Conservation (phyloP, 2,113 vertebrate species). For the Speoplatyrhinus poulsoni region DNA sequence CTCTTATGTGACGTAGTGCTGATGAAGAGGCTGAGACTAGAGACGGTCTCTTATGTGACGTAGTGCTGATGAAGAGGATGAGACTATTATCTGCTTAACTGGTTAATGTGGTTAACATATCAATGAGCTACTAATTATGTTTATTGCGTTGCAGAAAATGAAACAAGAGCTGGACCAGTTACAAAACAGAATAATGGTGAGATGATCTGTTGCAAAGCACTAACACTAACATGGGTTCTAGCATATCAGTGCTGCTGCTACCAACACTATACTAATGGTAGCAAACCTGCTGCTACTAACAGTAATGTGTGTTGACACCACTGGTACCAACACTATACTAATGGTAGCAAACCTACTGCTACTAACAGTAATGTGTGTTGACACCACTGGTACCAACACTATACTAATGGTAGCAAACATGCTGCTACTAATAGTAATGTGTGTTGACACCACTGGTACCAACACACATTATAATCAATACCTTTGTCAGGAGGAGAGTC, state of each 20-base stretch:
- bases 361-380: neutral
- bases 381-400: neutral
- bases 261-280: too few species aligned
- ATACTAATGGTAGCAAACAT: neutral
- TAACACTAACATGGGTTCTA: neutral
- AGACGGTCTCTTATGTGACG: too few species aligned
- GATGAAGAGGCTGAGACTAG: too few species aligned
- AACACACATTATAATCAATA: neutral
- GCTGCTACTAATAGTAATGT: neutral
- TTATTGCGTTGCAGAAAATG: conserved; percentile 84
- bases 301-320: neutral
- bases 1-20: too few species aligned
- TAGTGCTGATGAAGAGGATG: too few species aligned
- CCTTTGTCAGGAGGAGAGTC: conserved; percentile 82
- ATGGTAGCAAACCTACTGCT: neutral
- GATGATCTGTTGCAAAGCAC: conserved; percentile 21
- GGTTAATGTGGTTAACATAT: too few species aligned
- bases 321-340: neutral
- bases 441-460: neutral
- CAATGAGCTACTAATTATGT: neutral
- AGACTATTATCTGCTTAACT: neutral
- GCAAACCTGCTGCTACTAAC: neutral
- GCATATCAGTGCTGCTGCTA: neutral
- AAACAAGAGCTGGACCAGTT: conserved; percentile 92
- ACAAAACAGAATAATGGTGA: conserved; percentile 84